Evolutionary conservation across 2,113 vertebrate species (phyloP).

Genomic region (Tetrao urogallus): DNA sequence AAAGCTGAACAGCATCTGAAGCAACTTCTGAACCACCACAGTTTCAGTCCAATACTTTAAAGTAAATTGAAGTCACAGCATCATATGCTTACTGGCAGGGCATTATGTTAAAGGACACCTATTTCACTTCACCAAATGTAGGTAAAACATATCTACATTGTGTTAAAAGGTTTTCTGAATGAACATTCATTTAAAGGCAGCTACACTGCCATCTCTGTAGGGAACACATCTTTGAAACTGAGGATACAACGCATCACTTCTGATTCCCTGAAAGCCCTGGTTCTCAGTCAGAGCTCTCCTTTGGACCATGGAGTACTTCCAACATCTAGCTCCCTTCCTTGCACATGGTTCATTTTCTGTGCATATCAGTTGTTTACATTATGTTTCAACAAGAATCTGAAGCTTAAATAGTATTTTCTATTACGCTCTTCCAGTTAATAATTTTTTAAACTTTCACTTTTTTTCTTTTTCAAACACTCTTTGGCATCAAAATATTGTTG

Average conservation of each 20-base stretch:
- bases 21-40: background rate
- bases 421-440: background rate
- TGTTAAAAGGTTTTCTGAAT: background rate
- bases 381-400: background rate
- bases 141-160: rapidly evolving
- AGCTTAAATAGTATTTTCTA: background rate
- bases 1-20: background rate
- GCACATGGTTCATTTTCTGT: rapidly evolving
- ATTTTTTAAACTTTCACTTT: background rate
- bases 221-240: background rate
- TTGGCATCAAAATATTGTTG: background rate
- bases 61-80: background rate
- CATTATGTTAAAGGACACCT: background rate
- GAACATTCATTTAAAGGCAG: background rate
- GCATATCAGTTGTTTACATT: background rate
- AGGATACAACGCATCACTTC: background rate
- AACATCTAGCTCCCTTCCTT: background rate
- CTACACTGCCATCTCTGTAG: background rate
- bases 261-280: background rate
- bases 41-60: background rate
- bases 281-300: background rate
- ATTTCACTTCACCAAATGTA: background rate
- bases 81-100: rapidly evolving
- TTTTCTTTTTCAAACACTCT: background rate
- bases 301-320: background rate